Base-by-base conservation (phyloP, 2,113 vertebrate species). In the Siphamia tubifer region DNA sequence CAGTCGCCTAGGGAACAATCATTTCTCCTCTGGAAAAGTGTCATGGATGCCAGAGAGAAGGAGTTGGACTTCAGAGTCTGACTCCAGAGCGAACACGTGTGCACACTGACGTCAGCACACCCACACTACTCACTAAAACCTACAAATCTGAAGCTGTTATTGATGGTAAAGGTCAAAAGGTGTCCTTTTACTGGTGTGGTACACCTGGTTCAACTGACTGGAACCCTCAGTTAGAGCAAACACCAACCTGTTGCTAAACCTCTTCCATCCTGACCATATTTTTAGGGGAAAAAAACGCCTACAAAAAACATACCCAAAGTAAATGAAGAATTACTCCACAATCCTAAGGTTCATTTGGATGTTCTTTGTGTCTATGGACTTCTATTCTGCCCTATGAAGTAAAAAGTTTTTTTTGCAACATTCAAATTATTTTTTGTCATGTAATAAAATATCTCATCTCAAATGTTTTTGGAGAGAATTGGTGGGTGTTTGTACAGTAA, bases 1-100 rank as follows among this genome's bases (percentile, higher is more conserved):
- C 47, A 32, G 83, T 89, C 62, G 74, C 72, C 77, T 76, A 67
- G 85, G 91, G 70, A 89, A 90, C 84, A 85, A 85, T 87, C 82
- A 54, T 68, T 67, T 71, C 52, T 49, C 25, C 36, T 77, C 49
- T 72, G 89, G 87, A 91, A 92, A 89, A 84, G 61, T 42, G 73
- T 75, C 64, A 52, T 68, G 42, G 58, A 78, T 30, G 81, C 86
- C 89, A 88, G 76, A 77, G 27, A 65, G 65, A 75, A 40, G 35
- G 23, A 65, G 58, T 61, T 40, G 6, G 32, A 23, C 65, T 74
- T 58, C 6, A 51, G 55, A 58, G 60, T 38, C 47, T 40, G 34
- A 53, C 67, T 71, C 25, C 38, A 49, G 42, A 69, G 34, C 39
- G 8, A 44, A 77, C 60, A 68, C 68, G 55, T 64, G 71, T 78